Base-by-base conservation (phyloP, 2,113 vertebrate genomes). In the Dunckerocampus dactyliophorus region DNA sequence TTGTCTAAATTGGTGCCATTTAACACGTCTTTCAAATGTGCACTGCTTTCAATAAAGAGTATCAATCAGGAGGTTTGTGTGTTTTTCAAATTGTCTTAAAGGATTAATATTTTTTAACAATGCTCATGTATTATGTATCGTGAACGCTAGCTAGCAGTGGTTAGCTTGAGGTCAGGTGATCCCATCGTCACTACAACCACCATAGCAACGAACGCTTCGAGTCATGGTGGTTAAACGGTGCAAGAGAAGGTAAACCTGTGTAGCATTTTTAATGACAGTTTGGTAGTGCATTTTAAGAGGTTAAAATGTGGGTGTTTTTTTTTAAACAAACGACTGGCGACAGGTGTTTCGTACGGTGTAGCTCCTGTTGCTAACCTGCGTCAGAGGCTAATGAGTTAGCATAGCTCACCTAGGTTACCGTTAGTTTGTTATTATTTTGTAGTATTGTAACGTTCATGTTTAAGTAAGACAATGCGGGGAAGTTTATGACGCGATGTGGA, bases 301-400 rank as follows among this genome's bases (percentile, higher is more conserved):
- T 3, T 8, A 3, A 8, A 34, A 34, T 34, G 7, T 8, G n/a
- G 6, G 34, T 10, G 3, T 3, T n/a, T 16, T 17, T 31, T 22
- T 51, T 49, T 49, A 22, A 49, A 37, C n/a, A 49, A 49, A 49
- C 28, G 1, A 2, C 21, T 2, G 24, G 24, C 8, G 16, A 9
- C 28, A 45, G 10, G 6, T 9, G 3, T 2, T 28, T 19, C 2
- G 4, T 55, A 13, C 22, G 3, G 17, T 54, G 59, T 58, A 72
- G 60, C 72, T 10, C 0, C 0, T 4, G 31, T 12, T 31, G 74
- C 73, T 71, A 72, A 74, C 57, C 64, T 82, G 62, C 79, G 72
- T 77, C 76, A 80, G 71, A 19, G 65, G 85, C 81, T 85, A 85
- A 80, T 6, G 13, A 8, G 19, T 8, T 59, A 46, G 49, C 66